Percentiles rank a stretch among this genome's conserved stretches.
phyloP scores from a whole-genome alignment of 2,113 vertebrate genomes.

The Clupea harengus region DNA sequence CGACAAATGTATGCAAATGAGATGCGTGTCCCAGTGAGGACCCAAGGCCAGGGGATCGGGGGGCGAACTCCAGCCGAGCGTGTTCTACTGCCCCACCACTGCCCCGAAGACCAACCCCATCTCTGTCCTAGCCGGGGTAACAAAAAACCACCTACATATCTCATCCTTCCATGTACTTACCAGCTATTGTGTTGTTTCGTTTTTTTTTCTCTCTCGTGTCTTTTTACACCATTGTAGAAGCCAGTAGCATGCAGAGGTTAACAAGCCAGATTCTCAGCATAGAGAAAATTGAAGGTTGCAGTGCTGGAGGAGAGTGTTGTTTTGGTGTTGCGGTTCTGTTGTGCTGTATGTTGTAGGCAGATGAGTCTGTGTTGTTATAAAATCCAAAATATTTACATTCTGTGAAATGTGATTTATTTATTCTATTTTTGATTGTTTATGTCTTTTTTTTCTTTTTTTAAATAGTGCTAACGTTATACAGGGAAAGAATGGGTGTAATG shows the following conservation, averaged over 20 bases:
- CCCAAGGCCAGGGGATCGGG: constrained; percentile 53
- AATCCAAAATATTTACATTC: neutral
- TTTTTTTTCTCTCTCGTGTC: neutral
- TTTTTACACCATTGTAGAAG: neutral
- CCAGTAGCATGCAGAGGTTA: neutral
- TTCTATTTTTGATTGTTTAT: neutral
- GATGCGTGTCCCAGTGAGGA: constrained; percentile 86
- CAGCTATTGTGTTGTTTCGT: constrained; percentile 39
- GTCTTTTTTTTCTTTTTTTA: neutral
- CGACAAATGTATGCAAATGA: constrained; percentile 98
- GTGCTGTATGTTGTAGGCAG: neutral
- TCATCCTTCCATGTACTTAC: constrained; percentile 24
- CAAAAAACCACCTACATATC: constrained; percentile 36
- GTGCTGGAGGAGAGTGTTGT: neutral
- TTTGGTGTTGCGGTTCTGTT: neutral
- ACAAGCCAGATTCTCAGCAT: neutral
- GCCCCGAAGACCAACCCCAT: constrained; percentile 24
- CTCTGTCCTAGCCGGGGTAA: constrained; percentile 33
- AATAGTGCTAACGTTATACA: neutral
- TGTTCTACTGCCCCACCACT: constrained; percentile 29
- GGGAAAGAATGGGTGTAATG: neutral
- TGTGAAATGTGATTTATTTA: neutral
- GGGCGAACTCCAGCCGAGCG: constrained; percentile 60
- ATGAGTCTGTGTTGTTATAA: neutral
- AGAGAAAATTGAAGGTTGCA: neutral